Evolutionary conservation across 2,113 vertebrate genomes (phyloP), one percentile per base, ranked within the genome.

Genomic region (Hiodon alosoides): DNA sequence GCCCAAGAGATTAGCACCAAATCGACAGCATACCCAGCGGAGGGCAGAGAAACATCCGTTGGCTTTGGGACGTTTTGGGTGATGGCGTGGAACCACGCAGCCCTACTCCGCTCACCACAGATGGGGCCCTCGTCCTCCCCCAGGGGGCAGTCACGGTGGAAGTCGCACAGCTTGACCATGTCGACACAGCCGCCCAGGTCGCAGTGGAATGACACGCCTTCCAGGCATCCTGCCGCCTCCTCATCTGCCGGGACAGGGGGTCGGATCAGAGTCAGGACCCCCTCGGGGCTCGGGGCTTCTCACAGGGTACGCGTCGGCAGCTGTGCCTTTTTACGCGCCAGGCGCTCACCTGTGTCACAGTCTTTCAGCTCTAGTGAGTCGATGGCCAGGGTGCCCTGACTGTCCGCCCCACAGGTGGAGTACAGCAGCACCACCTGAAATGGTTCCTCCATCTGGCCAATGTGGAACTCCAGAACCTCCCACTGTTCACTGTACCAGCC

Each of bases 391-490:
- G 83, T 59, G 70, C 68, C 86, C 53, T 1, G 66, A 3, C 83
- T 82, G 13, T 84, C 79, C 62, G 74, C 70, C 76, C 78, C 80
- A 80, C 93, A 96, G 77, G 76, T 85, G 46, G 89, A 88, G 85
- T 95, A 94, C n/a, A 90, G 78, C 72, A 95, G 79, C n/a, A 81
- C 90, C 82, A 95, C 87, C 80, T 89, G 90, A 84, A 95, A 94
- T 55, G 92, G 87, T 77, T 86, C 89, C 14, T 93, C 86, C 79
- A 92, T 65, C 78, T n/a, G 82, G 67, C 92, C 94, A 82, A 95
- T 89, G 16, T 78, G 77, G 59, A 87, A 81, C 64, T 87, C 80
- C 67, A 95, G 71, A 58, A 90, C 74, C 80, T 91, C 90, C 94
- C 94, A 94, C 57, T 90, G 87, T 57, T 85, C 60, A 80, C 94